phyloP scores from a whole-genome alignment of 2,888 invertebrate genomes.

The Epinotia brunnichana region DNA sequence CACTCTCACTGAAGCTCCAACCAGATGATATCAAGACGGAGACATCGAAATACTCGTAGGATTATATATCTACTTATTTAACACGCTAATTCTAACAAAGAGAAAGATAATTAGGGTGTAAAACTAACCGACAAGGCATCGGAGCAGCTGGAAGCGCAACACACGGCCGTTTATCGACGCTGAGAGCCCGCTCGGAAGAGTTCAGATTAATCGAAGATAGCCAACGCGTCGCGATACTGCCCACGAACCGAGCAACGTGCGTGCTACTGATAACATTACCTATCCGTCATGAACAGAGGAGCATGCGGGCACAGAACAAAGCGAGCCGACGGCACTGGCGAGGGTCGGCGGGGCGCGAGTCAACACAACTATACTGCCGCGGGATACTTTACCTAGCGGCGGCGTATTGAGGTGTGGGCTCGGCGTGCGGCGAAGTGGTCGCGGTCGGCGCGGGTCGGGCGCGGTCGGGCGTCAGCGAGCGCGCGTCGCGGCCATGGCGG shows the following conservation, averaged over 20 bases:
- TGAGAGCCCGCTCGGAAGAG: constrained; percentile 49
- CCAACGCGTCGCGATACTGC: constrained; percentile 49
- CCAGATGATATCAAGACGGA: constrained; percentile 18
- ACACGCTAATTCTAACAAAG: constrained; percentile 44
- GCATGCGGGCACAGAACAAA: constrained; percentile 57
- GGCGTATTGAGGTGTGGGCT: constrained; percentile 57
- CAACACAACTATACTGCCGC: constrained; percentile 48
- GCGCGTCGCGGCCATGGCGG: constrained; percentile 72
- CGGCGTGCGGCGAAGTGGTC: constrained; percentile 54
- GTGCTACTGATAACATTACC: constrained; percentile 63
- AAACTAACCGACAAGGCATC: constrained; percentile 80
- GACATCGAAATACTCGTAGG: constrained; percentile 7
- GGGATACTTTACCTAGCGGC: constrained; percentile 67
- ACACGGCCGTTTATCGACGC: constrained; percentile 58
- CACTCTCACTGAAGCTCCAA: constrained; percentile 23
- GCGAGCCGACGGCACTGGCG: constrained; percentile 54
- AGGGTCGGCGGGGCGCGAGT: constrained; percentile 48
- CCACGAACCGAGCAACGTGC: constrained; percentile 54
- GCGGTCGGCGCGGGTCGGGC: constrained; percentile 56
- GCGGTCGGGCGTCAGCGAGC: constrained; percentile 46
- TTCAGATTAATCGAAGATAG: constrained; percentile 54
- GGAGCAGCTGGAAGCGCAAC: constrained; percentile 79
- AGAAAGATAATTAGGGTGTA: constrained; percentile 48
- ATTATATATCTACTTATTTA: constrained; percentile 6
- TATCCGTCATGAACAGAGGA: constrained; percentile 67